Evolutionary conservation across 1,140 invertebrate genomes (phyloP), one percentile per base, ranked within the genome.

Genomic region (Drosophila tani): DNA sequence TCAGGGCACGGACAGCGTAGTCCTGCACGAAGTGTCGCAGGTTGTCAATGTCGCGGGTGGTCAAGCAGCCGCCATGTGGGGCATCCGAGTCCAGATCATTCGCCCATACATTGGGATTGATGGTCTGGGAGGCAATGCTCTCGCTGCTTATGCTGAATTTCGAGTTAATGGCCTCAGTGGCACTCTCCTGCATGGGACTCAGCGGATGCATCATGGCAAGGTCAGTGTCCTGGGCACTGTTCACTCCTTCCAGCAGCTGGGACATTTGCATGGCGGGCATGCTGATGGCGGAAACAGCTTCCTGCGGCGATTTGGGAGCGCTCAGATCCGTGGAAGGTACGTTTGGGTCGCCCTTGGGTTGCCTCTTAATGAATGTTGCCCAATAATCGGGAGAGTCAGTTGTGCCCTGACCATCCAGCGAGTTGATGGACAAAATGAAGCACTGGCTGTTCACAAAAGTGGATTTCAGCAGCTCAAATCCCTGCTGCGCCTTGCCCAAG

Each of bases 401-500:
- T 4, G 94, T 91, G 53, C 93, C 94, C 80, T 95, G 70, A 0
- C 59, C 38, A n/a, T 93, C 85, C 17, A 78, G 94, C 7, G 98
- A 98, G 93, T 99, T 99, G 63, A 98, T 97, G 92, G 96, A 95
- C 32, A 99, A 93, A 79, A 99, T 93, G 93, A 98, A 98, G 93
- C 97, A 98, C 91, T 96, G 96, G 70, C 95, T 95, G 38, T 95
- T 94, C 29, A 97, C 98, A 94, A 98, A 98, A 27, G 96, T 95
- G 49, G 95, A 95, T 93, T 98, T 98, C 92, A 99, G 95, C 69
- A 95, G 95, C 88, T 97, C 96, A 94, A 97, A 98, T 55, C 96
- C 93, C 80, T 95, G 94, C 93, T 97, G 96, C 63, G 97, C 92
- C 65, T 81, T 92, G 2, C 91, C 91, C 29, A 93, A 58, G 65